Conservation (phyloP, 2,113 vertebrate genomes). For the Pterocles burchelli region DNA sequence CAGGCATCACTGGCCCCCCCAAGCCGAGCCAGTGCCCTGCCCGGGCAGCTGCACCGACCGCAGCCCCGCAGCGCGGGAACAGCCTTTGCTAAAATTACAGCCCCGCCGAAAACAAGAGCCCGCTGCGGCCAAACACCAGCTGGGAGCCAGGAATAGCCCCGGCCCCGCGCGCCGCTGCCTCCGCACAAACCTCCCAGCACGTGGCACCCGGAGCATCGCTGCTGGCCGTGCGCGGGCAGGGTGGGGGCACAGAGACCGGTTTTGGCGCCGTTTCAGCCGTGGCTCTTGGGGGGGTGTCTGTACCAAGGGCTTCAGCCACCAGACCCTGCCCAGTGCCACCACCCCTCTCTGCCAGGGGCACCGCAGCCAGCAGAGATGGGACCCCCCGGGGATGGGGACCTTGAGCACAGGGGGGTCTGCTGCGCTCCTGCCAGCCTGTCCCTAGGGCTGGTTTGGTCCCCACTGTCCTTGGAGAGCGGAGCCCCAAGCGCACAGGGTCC, state of each 20-base stretch:
- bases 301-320: not conserved
- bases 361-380: fast-evolving
- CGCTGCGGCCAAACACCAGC: not conserved
- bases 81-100: slow-evolving; percentile 46
- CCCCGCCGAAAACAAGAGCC: not conserved
- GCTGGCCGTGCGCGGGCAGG: fast-evolving
- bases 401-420: not conserved
- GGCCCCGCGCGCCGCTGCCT: fast-evolving
- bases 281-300: fast-evolving
- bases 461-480: not conserved
- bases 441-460: not conserved
- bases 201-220: fast-evolving
- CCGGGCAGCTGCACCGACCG: not conserved
- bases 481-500: not conserved
- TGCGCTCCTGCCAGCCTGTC: not conserved
- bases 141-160: slow-evolving; percentile 56
- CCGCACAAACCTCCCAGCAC: not conserved
- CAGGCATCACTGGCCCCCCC: not conserved
- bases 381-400: not conserved
- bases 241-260: not conserved
- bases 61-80: not conserved
- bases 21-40: not conserved
- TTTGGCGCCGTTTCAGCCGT: not conserved
- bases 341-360: not conserved
- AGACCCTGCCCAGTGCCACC: not conserved